Evolutionary conservation across 2,113 vertebrate species (phyloP).

Genomic region (Solea solea): DNA sequence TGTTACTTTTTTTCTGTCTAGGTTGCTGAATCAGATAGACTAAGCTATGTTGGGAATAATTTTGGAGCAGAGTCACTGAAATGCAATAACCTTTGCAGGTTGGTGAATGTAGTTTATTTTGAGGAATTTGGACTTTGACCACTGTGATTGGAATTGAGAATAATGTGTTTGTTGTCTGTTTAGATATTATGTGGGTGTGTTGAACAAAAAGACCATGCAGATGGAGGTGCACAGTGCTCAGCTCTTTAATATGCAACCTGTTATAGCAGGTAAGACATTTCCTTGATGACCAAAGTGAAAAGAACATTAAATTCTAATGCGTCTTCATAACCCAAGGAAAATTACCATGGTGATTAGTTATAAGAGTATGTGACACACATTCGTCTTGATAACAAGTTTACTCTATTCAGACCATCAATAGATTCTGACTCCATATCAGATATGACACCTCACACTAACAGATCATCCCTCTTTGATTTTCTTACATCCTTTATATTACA

Average conservation of each 20-base stretch:
- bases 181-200: conserved; percentile 93
- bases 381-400: too few relatives aligned
- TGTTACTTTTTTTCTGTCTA: conserved; percentile 49
- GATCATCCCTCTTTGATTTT: too few relatives aligned
- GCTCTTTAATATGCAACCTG: conserved; percentile 91
- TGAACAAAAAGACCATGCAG: conserved; percentile 87
- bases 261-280: conserved; percentile 84
- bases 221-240: conserved; percentile 93
- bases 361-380: too few relatives aligned
- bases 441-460: too few relatives aligned
- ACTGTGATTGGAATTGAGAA: not conserved
- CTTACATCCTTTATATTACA: too few relatives aligned
- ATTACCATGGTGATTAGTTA: too few relatives aligned
- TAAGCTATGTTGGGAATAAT: conserved; percentile 91
- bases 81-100: conserved; percentile 92
- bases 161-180: conserved; percentile 10
- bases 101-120: conserved; percentile 24
- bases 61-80: conserved; percentile 81
- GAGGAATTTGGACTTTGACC: not conserved
- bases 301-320: too few relatives aligned
- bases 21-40: conserved; percentile 89
- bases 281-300: not conserved
- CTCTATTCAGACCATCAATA: too few relatives aligned
- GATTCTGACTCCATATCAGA: too few relatives aligned
- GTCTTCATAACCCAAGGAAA: too few relatives aligned